Conservation (phyloP, 2,888 invertebrate species). For the Agrilus cyanescens region DNA sequence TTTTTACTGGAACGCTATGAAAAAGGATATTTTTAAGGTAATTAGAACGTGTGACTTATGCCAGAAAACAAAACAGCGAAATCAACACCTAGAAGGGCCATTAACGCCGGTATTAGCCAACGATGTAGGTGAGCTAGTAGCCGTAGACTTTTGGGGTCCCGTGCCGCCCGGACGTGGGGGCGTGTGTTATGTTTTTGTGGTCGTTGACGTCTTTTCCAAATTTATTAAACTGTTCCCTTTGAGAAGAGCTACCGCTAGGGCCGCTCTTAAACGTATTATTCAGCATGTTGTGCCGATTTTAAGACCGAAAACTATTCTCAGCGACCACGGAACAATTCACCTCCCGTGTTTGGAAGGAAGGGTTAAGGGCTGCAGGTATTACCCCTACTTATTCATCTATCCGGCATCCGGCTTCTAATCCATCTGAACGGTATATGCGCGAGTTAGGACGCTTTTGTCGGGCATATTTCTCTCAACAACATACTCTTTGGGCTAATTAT, state of each 20-base stretch:
- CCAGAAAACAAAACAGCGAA: conserved; percentile 6
- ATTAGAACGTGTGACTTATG: too few relatives aligned
- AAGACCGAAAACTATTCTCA: background rate
- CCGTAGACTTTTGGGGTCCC: conserved; percentile 14
- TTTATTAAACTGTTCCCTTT: conserved; percentile 16
- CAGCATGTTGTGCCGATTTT: background rate
- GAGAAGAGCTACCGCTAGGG: conserved; percentile 12
- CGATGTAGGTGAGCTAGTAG: conserved; percentile 12
- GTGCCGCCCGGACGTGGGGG: conserved; percentile 12
- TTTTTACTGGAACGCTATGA: too few relatives aligned
- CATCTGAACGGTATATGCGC: conserved; percentile 16
- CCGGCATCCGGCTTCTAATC: conserved; percentile 17
- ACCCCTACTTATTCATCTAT: too few relatives aligned
- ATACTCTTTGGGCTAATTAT: conserved; percentile 10
- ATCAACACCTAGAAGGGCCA: background rate
- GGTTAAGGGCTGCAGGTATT: conserved; percentile 6
- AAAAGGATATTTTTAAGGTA: too few relatives aligned
- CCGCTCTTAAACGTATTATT: conserved; percentile 5
- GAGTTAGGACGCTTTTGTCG: conserved; percentile 14
- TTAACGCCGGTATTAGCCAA: conserved; percentile 6
- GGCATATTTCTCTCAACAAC: conserved; percentile 10
- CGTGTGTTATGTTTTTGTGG: conserved; percentile 16
- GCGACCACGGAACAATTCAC: too few relatives aligned
- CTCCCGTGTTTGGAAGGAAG: conserved; percentile 11
- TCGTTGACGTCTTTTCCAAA: conserved; percentile 18